These are phyloP conservation scores for Trissonchulus sp. DNA, from an alignment of 2,888 invertebrate genomes.

Conservation along the genomic window DNA sequence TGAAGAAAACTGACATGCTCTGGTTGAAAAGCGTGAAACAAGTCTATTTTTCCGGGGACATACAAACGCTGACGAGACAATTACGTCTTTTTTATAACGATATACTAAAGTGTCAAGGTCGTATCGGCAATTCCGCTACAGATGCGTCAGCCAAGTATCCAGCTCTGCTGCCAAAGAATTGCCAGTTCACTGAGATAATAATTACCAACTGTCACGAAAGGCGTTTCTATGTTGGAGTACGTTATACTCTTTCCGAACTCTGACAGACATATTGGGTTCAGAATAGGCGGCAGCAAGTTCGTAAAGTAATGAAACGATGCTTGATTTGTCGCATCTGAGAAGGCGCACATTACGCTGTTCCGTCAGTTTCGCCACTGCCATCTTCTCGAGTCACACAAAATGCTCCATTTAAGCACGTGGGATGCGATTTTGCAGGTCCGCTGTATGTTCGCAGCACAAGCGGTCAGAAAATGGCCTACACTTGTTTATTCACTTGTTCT, in stretches of 20 bases:
- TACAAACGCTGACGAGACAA: slow-evolving; percentile 17
- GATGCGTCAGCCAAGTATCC: slow-evolving; percentile 4
- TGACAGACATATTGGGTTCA: slow-evolving; percentile 12
- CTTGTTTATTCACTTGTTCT: slow-evolving; percentile 53
- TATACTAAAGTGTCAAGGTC: slow-evolving; percentile 3
- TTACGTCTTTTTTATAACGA: slow-evolving; percentile 3
- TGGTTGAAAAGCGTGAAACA: neutral
- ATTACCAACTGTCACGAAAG: slow-evolving; percentile 21
- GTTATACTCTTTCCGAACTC: neutral
- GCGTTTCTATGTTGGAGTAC: slow-evolving; percentile 13
- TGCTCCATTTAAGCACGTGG: slow-evolving; percentile 37
- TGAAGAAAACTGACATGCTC: slow-evolving; percentile 1
- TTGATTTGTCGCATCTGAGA: neutral
- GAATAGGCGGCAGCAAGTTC: neutral
- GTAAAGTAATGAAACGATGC: neutral
- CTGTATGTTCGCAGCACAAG: slow-evolving; percentile 41
- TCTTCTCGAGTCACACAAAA: neutral
- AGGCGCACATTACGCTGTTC: neutral
- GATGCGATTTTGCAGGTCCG: slow-evolving; percentile 53
- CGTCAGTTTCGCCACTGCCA: slow-evolving; percentile 8
- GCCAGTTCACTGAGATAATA: slow-evolving; percentile 8
- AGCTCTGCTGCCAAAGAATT: slow-evolving; percentile 10
- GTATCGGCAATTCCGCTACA: neutral
- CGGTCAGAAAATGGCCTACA: slow-evolving; percentile 44
- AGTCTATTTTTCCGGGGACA: neutral